Percentiles rank a stretch among this genome's conserved stretches.
Evolutionary conservation across 1,140 invertebrate species (phyloP).

Genomic region (Dendrolimus punctatus): DNA sequence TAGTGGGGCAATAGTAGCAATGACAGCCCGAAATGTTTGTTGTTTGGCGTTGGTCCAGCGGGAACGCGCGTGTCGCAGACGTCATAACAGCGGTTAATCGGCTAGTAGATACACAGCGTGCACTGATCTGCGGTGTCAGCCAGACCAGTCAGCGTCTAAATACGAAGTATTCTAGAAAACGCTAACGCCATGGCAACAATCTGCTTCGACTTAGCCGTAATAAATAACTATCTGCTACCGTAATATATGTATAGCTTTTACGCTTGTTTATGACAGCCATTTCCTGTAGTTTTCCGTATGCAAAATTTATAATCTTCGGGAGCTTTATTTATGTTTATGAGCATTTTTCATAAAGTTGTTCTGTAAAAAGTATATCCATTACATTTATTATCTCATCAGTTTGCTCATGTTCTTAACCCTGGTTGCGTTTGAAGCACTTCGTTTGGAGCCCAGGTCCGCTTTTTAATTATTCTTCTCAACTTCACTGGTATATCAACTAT

Average conservation of each 20-base stretch:
- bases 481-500: no score
- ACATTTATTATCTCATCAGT: no score
- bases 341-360: no score
- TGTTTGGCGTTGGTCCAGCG: slow-evolving; percentile 29
- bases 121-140: slow-evolving; percentile 3
- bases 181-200: slow-evolving; percentile 16
- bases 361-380: no score
- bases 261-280: background rate
- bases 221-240: no score
- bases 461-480: no score
- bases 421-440: no score
- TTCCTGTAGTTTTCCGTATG: background rate
- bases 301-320: background rate
- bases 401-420: no score
- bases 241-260: no score
- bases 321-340: background rate
- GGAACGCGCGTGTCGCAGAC: slow-evolving; percentile 24
- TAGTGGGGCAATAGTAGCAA: slow-evolving; percentile 24
- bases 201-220: no score
- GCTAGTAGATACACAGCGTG: background rate
- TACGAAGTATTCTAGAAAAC: slow-evolving; percentile 18
- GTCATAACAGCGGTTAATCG: slow-evolving; percentile 13
- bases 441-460: no score
- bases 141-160: slow-evolving; percentile 8
- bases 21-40: slow-evolving; percentile 30